Evolutionary conservation across 2,113 vertebrate genomes (phyloP).

Genomic region (Bombycilla garrulus): DNA sequence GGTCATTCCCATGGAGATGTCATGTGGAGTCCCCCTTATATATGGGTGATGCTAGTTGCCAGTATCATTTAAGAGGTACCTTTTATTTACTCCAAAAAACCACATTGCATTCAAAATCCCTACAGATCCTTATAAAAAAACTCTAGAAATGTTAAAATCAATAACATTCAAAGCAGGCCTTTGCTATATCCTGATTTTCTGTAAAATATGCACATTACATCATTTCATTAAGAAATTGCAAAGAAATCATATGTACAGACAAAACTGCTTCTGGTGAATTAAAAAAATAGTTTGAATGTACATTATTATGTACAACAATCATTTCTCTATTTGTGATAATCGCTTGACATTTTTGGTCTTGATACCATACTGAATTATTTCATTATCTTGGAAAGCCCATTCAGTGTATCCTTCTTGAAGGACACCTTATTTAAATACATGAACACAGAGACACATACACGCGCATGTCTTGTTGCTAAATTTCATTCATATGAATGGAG

Average conservation of each 20-base stretch:
- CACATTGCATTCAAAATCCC: slow-evolving; percentile 29
- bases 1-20: not conserved
- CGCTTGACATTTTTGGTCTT: not conserved
- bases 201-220: not conserved
- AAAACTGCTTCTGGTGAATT: not conserved
- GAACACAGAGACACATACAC: not conserved
- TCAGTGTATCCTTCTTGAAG: not conserved
- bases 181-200: slow-evolving; percentile 19
- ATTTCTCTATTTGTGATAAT: not conserved
- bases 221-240: slow-evolving; percentile 4
- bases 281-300: not conserved
- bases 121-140: slow-evolving; percentile 55
- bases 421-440: not conserved
- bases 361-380: not conserved
- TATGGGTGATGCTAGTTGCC: not conserved
- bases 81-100: slow-evolving; percentile 49
- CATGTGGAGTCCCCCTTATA: not conserved
- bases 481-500: not conserved
- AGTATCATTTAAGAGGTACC: not conserved
- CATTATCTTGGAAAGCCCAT: not conserved
- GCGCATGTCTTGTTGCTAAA: not conserved
- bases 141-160: slow-evolving; percentile 54
- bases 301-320: too few species aligned
- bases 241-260: not conserved
- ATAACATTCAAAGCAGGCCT: slow-evolving; percentile 23